A percentile compares a stretch with the other conserved stretches of the same genome.
Evolutionary conservation across 2,888 invertebrate species (phyloP).

Genomic region (Dione vanillae): DNA sequence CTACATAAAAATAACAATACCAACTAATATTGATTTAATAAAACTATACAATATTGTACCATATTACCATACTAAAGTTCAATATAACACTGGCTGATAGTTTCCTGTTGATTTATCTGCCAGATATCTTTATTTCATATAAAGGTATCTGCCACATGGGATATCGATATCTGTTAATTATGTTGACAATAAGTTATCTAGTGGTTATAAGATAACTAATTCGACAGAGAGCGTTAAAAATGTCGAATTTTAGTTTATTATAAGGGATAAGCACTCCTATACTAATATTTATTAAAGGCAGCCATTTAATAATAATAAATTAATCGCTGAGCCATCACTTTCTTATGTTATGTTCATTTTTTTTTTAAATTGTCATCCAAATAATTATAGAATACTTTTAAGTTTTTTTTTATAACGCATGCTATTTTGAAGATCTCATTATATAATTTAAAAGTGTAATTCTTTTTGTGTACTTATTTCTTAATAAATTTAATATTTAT

Average conservation of each 20-base stretch:
- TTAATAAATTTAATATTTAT: not conserved
- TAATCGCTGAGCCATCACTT: slow-evolving; percentile 11
- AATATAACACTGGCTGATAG: not conserved
- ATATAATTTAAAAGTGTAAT: not conserved
- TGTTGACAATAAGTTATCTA: not conserved
- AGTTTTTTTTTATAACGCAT: not conserved
- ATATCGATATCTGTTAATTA: not conserved
- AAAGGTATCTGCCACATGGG: not conserved
- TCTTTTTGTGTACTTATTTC: slow-evolving; percentile 2
- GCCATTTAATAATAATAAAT: not conserved
- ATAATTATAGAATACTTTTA: not conserved
- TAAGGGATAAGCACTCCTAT: slow-evolving; percentile 14
- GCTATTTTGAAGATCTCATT: slow-evolving; percentile 3
- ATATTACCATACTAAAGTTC: slow-evolving; percentile 1
- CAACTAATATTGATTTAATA: slow-evolving; percentile 11
- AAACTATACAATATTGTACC: slow-evolving; percentile 3
- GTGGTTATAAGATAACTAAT: not conserved
- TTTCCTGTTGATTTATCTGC: not conserved
- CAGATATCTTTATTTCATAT: too few species aligned
- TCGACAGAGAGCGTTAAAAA: not conserved
- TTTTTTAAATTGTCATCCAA: not conserved
- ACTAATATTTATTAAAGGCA: slow-evolving; percentile 22
- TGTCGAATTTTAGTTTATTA: not conserved
- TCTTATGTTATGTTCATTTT: not conserved
- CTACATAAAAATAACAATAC: slow-evolving; percentile 2